phyloP scores from a whole-genome alignment of 2,797 vertebrate species.

The Myoxocephalus aenaeus region DNA sequence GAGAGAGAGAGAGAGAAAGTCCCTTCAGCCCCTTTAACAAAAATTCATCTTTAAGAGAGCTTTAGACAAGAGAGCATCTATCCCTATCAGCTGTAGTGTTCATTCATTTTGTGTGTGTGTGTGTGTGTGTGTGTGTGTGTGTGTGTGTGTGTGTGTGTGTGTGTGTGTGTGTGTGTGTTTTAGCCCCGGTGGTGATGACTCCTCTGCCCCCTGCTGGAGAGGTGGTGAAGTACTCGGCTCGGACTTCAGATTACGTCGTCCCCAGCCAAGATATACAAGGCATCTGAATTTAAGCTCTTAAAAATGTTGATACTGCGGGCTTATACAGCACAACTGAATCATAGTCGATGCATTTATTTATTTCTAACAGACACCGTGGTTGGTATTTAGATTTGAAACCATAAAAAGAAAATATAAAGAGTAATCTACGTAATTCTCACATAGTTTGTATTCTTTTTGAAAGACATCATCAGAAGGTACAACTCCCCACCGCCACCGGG shows the following conservation, averaged over 20 bases:
- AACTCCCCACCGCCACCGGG: conserved; percentile 82
- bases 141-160: conserved; percentile 12
- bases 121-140: conserved; percentile 15
- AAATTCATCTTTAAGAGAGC: conserved; percentile 7
- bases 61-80: not conserved
- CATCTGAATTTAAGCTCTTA: conserved; percentile 16
- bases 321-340: not conserved
- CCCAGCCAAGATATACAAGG: conserved; percentile 92
- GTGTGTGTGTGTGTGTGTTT: not conserved
- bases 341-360: not conserved
- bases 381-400: not conserved
- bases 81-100: conserved; percentile 6
- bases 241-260: conserved; percentile 84
- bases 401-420: not conserved
- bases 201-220: conserved; percentile 81
- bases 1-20: not conserved
- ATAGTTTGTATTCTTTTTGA: conserved; percentile 11
- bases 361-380: not conserved
- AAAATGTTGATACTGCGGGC: not conserved
- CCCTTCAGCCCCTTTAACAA: conserved; percentile 7
- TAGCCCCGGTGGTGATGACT: conserved; percentile 76
- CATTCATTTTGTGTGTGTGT: conserved; percentile 16
- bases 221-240: conserved; percentile 85
- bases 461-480: conserved; percentile 92
- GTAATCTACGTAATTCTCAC: not conserved